Evolutionary conservation across 2,888 invertebrate species (phyloP), one percentile per base, ranked within the genome.

Genomic region (Andrena trimmerana): DNA sequence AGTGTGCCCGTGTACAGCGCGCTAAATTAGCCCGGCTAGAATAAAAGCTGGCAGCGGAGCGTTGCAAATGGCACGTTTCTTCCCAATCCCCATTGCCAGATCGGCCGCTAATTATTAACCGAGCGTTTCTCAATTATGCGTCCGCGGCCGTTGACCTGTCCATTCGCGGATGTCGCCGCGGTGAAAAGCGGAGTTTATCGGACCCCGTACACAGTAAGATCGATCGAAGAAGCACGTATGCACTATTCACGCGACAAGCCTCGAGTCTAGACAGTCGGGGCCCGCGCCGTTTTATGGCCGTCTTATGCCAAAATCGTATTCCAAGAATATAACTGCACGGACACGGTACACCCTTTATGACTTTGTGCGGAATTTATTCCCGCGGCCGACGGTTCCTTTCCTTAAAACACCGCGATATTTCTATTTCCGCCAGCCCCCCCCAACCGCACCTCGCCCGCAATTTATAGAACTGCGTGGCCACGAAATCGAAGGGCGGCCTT

Each of bases 91-190:
- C 72, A 81, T 81, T 67, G 81, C 60, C 54, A 67, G 59, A 62
- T 75, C 57, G 70, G 69, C 74, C 36, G 62, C 29, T 82, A 82
- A 83, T 81, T 75, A 83, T 82, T 70, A 81, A 72, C 82, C 36
- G 54, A 29, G 57, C 52, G 62, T 71, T 81, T 62, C 71, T 70
- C 62, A 82, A 82, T 75, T 81, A 76, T 70, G 3, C 81, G 31
- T 27, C 20, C 42, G 0, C 24, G 82, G 75, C 48, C 82, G 71
- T 75, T 81, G 81, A 81, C 82, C 82, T 50, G 62, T 50, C 66
- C 66, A 20, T 67, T 71, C 72, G 81, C 65, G 42, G 65, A 67
- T 66, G 75, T 82, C 81, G 42, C 63, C 57, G 54, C 71, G 81
- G 67, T 69, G 67, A 81, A 82, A 82, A 71, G 57, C 81, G 69